phyloP scores from a whole-genome alignment of 2,888 invertebrate genomes.

The Orchesella flavescens region DNA sequence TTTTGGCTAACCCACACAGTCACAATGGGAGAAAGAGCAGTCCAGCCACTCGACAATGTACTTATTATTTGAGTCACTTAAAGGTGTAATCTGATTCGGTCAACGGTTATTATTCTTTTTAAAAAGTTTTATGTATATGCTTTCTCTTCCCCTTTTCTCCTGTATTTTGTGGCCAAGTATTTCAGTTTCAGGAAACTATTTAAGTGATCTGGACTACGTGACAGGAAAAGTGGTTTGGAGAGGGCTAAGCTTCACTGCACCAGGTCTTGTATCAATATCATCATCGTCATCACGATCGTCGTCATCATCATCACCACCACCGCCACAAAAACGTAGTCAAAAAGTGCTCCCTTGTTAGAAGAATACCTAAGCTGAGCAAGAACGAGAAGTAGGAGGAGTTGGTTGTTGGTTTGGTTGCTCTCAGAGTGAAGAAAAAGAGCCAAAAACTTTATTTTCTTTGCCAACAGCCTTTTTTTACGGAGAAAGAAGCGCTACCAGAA shows the following conservation, averaged over 20 bases:
- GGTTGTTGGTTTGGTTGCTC: not conserved
- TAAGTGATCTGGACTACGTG: slow-evolving; percentile 8
- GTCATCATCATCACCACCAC: too few relatives aligned
- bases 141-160: not conserved
- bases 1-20: not conserved
- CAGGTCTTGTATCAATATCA: slow-evolving; percentile 47
- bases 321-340: not conserved
- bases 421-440: not conserved
- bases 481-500: not conserved
- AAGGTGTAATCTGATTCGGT: not conserved
- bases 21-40: too few relatives aligned
- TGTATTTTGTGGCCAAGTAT: too few relatives aligned
- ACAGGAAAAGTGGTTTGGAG: not conserved
- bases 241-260: not conserved
- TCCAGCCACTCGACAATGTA: not conserved
- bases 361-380: not conserved
- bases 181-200: not conserved
- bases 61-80: not conserved
- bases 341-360: not conserved
- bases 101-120: not conserved
- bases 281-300: not conserved
- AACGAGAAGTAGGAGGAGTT: slow-evolving; percentile 4
- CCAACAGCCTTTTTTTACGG: not conserved
- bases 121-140: too few relatives aligned
- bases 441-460: not conserved